Percentiles rank a stretch among this genome's conserved stretches.
phyloP scores from a whole-genome alignment of 2,113 vertebrate species.

The Malaclemys terrapin region DNA sequence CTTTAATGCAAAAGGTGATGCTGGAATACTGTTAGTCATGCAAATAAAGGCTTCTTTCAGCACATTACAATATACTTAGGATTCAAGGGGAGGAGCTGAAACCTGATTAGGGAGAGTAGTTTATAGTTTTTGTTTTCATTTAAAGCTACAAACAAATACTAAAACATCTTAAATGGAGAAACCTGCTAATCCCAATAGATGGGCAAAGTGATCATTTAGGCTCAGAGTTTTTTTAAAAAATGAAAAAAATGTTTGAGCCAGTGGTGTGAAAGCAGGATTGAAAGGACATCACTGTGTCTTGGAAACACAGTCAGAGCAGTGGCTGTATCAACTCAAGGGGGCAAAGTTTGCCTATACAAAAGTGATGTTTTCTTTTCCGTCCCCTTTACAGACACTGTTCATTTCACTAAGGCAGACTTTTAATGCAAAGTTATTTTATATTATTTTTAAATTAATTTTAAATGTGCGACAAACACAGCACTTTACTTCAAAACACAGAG shows the following conservation, averaged over 20 bases:
- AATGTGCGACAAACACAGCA: background rate
- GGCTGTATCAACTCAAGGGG: background rate
- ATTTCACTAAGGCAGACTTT: background rate
- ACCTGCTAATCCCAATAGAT: background rate
- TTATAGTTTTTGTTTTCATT: constrained; percentile 86
- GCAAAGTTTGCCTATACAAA: background rate
- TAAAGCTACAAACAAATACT: constrained; percentile 85
- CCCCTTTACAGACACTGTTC: background rate
- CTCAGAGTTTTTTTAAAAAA: background rate
- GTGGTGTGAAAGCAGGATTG: background rate
- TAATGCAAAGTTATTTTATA: background rate
- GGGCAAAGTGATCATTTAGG: background rate
- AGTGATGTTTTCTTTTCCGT: background rate
- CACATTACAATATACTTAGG: constrained; percentile 86
- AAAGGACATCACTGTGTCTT: background rate
- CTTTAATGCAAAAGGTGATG: constrained; percentile 54
- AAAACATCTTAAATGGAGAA: constrained; percentile 29
- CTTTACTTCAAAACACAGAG: background rate
- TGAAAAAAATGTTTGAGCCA: background rate
- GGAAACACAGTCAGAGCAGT: background rate
- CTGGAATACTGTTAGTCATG: constrained; percentile 84
- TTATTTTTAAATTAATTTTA: background rate
- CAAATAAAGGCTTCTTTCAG: constrained; percentile 92
- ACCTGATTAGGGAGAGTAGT: constrained; percentile 84
- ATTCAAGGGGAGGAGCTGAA: constrained; percentile 86